These are phyloP conservation scores for Diplodus sargus DNA, from an alignment of 2,797 vertebrate species.

Conservation along the genomic window DNA sequence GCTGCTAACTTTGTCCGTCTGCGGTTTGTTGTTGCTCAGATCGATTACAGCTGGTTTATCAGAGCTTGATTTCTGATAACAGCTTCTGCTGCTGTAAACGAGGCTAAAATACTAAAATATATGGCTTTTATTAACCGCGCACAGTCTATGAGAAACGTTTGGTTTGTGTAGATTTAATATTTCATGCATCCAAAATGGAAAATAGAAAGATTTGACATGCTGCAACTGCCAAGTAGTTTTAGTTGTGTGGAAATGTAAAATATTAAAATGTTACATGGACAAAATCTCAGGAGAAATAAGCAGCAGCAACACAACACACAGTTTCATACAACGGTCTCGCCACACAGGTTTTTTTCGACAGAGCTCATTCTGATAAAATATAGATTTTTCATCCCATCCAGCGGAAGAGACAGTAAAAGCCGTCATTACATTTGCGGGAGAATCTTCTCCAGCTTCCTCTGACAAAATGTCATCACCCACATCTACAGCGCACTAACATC, in stretches of 20 bases:
- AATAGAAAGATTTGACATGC: neutral
- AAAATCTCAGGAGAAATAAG: neutral
- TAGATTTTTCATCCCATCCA: slow-evolving; percentile 14
- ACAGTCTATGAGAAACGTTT: neutral
- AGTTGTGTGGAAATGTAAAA: neutral
- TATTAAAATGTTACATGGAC: neutral
- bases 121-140: neutral
- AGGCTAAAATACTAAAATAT: no score
- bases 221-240: neutral
- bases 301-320: no score
- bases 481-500: slow-evolving; percentile 37
- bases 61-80: no score
- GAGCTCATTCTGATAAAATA: neutral
- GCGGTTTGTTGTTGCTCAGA: no score
- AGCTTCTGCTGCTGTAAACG: no score
- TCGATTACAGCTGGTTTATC: no score
- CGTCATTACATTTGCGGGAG: slow-evolving; percentile 18
- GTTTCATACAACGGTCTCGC: no score
- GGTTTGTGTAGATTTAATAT: neutral
- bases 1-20: no score
- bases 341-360: neutral
- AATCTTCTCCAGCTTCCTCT: slow-evolving; percentile 26
- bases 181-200: neutral
- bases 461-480: slow-evolving; percentile 44
- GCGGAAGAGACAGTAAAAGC: slow-evolving; percentile 9